These are phyloP conservation scores for Actinostola sp. DNA, from an alignment of 92 coral and sea anemone species.

Conservation along the genomic window DNA sequence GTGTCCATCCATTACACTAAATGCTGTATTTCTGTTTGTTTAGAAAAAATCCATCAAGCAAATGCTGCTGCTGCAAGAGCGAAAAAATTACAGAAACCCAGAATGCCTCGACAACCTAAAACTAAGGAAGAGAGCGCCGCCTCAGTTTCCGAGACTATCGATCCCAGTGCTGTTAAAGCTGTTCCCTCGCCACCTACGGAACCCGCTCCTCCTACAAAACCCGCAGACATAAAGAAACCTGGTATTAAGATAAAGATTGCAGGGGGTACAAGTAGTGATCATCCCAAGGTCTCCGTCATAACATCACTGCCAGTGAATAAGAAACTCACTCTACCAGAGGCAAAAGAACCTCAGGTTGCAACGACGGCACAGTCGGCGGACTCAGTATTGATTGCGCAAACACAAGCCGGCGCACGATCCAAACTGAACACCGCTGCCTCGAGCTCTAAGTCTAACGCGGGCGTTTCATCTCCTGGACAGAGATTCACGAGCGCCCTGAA, in stretches of 20 bases:
- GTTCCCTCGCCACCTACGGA: slow-evolving; percentile 24
- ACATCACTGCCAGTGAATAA: slow-evolving; percentile 51
- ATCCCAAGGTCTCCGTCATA: slow-evolving; percentile 64
- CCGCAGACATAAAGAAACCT: slow-evolving; percentile 30
- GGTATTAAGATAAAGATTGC: slow-evolving; percentile 37
- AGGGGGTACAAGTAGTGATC: slow-evolving; percentile 28
- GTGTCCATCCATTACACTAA: neutral
- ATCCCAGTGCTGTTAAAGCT: slow-evolving; percentile 39
- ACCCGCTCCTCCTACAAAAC: slow-evolving; percentile 1
- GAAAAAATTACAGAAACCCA: slow-evolving; percentile 90
- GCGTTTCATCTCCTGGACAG: slow-evolving; percentile 47
- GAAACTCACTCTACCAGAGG: slow-evolving; percentile 4
- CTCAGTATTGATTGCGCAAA: neutral
- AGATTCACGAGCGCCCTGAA: slow-evolving; percentile 76
- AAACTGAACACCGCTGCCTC: slow-evolving; percentile 42
- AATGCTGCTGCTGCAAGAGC: slow-evolving; percentile 99
- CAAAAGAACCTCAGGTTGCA: neutral
- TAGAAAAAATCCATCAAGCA: slow-evolving; percentile 98
- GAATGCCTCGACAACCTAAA: slow-evolving; percentile 77
- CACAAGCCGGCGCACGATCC: slow-evolving; percentile 8
- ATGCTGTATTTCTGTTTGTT: too few relatives aligned
- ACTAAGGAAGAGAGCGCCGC: slow-evolving; percentile 12
- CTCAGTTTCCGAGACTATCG: slow-evolving; percentile 34
- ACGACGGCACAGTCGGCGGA: neutral
- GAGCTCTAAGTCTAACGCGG: slow-evolving; percentile 25